Conservation (phyloP, 92 coral and sea anemone genomes). For the Umimayanthus kanabou region DNA sequence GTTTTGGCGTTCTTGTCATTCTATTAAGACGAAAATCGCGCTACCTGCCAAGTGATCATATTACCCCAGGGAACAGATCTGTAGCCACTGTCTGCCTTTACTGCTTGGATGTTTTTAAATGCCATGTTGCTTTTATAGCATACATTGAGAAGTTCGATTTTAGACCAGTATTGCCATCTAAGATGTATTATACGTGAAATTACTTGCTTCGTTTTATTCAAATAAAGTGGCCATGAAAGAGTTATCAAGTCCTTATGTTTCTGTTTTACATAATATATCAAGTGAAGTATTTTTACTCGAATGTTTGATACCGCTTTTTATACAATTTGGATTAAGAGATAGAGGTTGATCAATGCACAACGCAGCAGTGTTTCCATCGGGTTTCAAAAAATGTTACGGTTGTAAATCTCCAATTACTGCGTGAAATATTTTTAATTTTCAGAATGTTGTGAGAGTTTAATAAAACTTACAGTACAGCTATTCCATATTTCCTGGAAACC, state of each 20-base stretch:
- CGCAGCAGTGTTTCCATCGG: neutral
- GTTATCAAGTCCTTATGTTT: neutral
- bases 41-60: neutral
- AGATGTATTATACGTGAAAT: neutral
- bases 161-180: neutral
- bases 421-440: neutral
- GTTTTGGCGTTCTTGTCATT: too few species aligned
- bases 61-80: neutral
- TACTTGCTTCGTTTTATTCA: neutral
- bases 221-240: neutral
- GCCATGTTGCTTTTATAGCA: neutral
- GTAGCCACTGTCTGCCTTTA: neutral
- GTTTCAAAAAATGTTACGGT: neutral
- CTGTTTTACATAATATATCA: too few species aligned
- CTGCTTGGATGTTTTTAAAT: neutral
- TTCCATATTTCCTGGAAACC: neutral
- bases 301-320: too few species aligned
- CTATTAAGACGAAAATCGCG: neutral
- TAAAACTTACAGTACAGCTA: neutral
- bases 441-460: neutral
- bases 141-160: neutral
- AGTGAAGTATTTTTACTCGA: too few species aligned
- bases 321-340: neutral
- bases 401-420: neutral
- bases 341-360: too few species aligned